phyloP scores from a whole-genome alignment of 1,140 invertebrate species.

The Scaptodrosophila lebanonensis region DNA sequence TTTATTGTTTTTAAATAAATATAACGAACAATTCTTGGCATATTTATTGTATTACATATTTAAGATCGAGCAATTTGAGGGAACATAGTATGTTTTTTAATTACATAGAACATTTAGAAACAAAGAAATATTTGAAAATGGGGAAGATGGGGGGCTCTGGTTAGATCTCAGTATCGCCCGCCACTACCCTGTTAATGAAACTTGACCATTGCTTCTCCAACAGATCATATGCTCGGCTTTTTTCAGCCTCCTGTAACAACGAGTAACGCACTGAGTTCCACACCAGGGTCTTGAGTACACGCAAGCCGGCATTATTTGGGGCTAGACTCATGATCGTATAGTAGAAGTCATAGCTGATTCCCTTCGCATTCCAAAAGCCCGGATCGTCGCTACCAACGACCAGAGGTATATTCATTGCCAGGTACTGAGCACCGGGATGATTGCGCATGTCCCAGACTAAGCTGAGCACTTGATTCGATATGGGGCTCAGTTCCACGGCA shows the following conservation, averaged over 20 bases:
- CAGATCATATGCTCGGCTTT: conserved; percentile 34
- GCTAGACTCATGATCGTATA: conserved; percentile 85
- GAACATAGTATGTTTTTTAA: too few species aligned
- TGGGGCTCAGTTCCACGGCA: conserved; percentile 88
- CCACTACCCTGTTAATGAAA: conserved; percentile 55
- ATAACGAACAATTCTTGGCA: too few species aligned
- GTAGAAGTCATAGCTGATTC: conserved; percentile 85
- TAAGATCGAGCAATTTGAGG: too few species aligned
- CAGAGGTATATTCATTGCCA: conserved; percentile 81
- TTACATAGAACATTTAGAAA: too few species aligned
- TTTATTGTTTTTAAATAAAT: too few species aligned
- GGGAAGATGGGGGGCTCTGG: too few species aligned
- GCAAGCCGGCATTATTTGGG: conserved; percentile 81
- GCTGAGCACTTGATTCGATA: conserved; percentile 87
- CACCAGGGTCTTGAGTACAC: conserved; percentile 83
- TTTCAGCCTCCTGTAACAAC: conserved; percentile 34
- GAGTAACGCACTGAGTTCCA: conserved; percentile 81
- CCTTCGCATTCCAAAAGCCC: conserved; percentile 82
- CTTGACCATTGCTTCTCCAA: conserved; percentile 51
- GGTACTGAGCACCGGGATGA: conserved; percentile 84
- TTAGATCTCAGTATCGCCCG: too few species aligned
- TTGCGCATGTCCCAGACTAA: conserved; percentile 87
- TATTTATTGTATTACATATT: too few species aligned
- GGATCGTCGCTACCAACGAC: conserved; percentile 85
- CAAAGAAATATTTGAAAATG: too few species aligned